phyloP scores from a whole-genome alignment of 2,797 vertebrate species.

The Sphaeramia orbicularis region DNA sequence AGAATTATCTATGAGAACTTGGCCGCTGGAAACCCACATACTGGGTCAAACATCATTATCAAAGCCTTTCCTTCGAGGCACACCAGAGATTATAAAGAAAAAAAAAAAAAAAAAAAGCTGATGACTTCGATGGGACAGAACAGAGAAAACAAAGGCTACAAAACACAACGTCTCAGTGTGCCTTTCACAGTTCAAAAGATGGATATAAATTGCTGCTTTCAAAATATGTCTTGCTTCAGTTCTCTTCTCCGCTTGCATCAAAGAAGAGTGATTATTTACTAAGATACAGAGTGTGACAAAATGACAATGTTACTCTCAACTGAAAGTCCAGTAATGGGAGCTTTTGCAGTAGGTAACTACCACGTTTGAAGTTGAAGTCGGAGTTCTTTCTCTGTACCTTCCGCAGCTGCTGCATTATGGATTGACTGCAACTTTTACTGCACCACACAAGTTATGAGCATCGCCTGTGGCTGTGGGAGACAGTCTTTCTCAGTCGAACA shows the following conservation, averaged over 20 bases:
- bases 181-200: slow-evolving; percentile 53
- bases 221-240: slow-evolving; percentile 40
- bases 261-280: slow-evolving; percentile 47
- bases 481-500: slow-evolving; percentile 22
- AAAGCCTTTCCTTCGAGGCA: slow-evolving; percentile 50
- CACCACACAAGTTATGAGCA: slow-evolving; percentile 19
- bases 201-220: slow-evolving; percentile 55
- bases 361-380: slow-evolving; percentile 5
- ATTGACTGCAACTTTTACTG: slow-evolving; percentile 25
- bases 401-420: slow-evolving; percentile 22
- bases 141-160: slow-evolving; percentile 40
- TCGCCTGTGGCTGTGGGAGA: slow-evolving; percentile 35
- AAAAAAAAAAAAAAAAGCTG: slow-evolving; percentile 46
- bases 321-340: slow-evolving; percentile 42
- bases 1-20: slow-evolving; percentile 51
- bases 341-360: slow-evolving; percentile 24
- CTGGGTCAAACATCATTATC: slow-evolving; percentile 61
- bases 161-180: slow-evolving; percentile 5
- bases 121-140: slow-evolving; percentile 18
- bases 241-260: slow-evolving; percentile 36
- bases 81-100: slow-evolving; percentile 44
- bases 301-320: slow-evolving; percentile 38
- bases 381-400: slow-evolving; percentile 21
- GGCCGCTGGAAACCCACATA: slow-evolving; percentile 52
- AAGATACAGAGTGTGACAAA: slow-evolving; percentile 40